A percentile compares a stretch with the other conserved stretches of the same genome.
phyloP scores from a whole-genome alignment of 2,888 invertebrate genomes.

The Camptogramma bilineatum region DNA sequence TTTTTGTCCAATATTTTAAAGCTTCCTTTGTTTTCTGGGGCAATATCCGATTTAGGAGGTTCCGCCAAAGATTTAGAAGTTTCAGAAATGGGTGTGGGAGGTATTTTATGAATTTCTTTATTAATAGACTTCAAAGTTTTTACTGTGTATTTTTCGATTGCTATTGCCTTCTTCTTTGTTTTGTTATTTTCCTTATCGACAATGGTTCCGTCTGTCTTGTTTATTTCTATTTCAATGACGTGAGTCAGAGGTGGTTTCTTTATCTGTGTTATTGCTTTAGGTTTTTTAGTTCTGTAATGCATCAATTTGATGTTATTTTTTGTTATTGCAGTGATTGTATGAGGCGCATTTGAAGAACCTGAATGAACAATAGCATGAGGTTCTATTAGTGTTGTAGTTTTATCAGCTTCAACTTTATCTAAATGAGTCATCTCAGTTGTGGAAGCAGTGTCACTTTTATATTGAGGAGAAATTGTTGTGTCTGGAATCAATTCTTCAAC shows the following conservation, averaged over 20 bases:
- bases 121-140: conserved; percentile 79
- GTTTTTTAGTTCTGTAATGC: conserved; percentile 76
- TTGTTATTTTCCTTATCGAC: conserved; percentile 57
- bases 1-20: conserved; percentile 86
- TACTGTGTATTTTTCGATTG: conserved; percentile 56
- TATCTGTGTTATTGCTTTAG: conserved; percentile 71
- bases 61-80: conserved; percentile 73
- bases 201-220: conserved; percentile 48
- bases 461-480: conserved; percentile 9
- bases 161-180: conserved; percentile 60
- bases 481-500: conserved; percentile 9
- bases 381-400: conserved; percentile 22
- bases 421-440: conserved; percentile 13
- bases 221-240: conserved; percentile 48
- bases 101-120: conserved; percentile 82
- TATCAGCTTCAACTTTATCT: conserved; percentile 14
- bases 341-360: conserved; percentile 53
- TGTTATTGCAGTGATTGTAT: conserved; percentile 73
- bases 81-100: conserved; percentile 77
- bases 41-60: conserved; percentile 66
- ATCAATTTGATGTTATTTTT: conserved; percentile 75
- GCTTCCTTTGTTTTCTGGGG: conserved; percentile 81
- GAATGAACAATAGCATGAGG: conserved; percentile 32
- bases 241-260: conserved; percentile 63
- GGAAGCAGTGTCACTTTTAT: background rate